Evolutionary conservation across 2,797 vertebrate genomes (phyloP), one percentile per base, ranked within the genome.

Genomic region (Tachyglossus aculeatus): DNA sequence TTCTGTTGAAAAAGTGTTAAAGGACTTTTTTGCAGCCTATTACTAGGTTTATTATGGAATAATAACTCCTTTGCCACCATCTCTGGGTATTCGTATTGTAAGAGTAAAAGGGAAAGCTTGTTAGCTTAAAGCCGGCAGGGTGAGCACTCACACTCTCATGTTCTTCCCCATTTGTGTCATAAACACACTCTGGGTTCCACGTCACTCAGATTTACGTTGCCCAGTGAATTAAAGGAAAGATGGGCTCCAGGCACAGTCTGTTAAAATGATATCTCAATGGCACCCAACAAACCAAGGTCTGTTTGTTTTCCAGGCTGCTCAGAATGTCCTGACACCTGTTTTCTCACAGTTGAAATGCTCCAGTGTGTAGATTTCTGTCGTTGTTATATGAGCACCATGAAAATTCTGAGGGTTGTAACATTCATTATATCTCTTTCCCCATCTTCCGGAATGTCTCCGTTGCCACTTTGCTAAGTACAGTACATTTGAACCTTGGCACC

Each of bases 301-400:
- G 19, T 38, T 44, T 61, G 24, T 33, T 66, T 82, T 77, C 65
- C 50, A 43, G 0, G 66, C 24, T 52, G 43, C 32, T 8, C 50
- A 53, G 60, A 43, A 50, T 54, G 43, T 48, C 50, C 51, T 52
- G 58, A 50, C 75, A 85, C 78, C 80, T 77, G 80, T 83, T 86
- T 81, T 77, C 75, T 85, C 80, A 79, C 59, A 77, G 70, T 60
- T 36, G 65, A 59, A 53, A 64, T 19, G 25, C 45, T 52, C 33
- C 34, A 24, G 29, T 43, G 43, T 56, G 6, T 60, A 53, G 54
- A 66, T 22, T 71, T 73, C 55, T 43, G 37, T 53, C 43, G 60
- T 77, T 51, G 65, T 79, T 64, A 73, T 58, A 22, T 57, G 75
- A 83, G 61, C 21, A 65, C 75, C 78, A 52, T 77, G 78, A 71